These are phyloP conservation scores for Timandra comae DNA, from an alignment of 2,888 invertebrate species.

Conservation along the genomic window DNA sequence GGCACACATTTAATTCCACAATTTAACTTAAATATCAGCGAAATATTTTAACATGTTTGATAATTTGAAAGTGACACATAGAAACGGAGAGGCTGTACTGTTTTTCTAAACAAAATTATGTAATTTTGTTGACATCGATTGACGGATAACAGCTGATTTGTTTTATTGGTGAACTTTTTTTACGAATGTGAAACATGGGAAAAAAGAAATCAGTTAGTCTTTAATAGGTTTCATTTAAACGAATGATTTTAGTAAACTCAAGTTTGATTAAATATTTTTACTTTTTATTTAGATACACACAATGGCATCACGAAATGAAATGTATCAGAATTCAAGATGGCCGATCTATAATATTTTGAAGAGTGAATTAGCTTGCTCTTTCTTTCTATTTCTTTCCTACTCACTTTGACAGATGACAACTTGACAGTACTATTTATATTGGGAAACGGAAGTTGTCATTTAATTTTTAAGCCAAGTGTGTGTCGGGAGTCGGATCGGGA, in stretches of 20 bases:
- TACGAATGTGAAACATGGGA: conserved; percentile 10
- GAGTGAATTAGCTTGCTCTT: background rate
- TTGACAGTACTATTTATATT: conserved; percentile 51
- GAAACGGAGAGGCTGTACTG: conserved; percentile 67
- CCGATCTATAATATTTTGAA: conserved; percentile 25
- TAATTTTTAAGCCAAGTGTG: too few species aligned
- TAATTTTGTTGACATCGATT: conserved; percentile 79
- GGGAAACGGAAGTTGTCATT: too few species aligned
- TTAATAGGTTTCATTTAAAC: conserved; percentile 36
- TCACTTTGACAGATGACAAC: conserved; percentile 19
- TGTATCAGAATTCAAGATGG: conserved; percentile 58
- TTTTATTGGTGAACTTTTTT: conserved; percentile 68
- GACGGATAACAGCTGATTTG: conserved; percentile 78
- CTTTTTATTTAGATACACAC: conserved; percentile 60
- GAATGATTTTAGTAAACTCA: conserved; percentile 26
- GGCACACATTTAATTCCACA: conserved; percentile 49
- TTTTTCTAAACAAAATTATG: conserved; percentile 77
- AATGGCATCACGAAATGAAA: conserved; percentile 49
- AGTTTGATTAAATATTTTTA: conserved; percentile 39
- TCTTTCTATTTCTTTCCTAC: background rate
- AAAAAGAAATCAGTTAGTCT: conserved; percentile 24
- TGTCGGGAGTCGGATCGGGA: too few species aligned
- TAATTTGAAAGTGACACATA: conserved; percentile 61
- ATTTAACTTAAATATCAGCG: conserved; percentile 55
- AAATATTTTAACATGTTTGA: conserved; percentile 57